Percentiles rank a stretch among this genome's conserved stretches.
phyloP scores from a whole-genome alignment of 37 sponge, comb jelly and placozoan genomes.

The Amphimedon queenslandica region DNA sequence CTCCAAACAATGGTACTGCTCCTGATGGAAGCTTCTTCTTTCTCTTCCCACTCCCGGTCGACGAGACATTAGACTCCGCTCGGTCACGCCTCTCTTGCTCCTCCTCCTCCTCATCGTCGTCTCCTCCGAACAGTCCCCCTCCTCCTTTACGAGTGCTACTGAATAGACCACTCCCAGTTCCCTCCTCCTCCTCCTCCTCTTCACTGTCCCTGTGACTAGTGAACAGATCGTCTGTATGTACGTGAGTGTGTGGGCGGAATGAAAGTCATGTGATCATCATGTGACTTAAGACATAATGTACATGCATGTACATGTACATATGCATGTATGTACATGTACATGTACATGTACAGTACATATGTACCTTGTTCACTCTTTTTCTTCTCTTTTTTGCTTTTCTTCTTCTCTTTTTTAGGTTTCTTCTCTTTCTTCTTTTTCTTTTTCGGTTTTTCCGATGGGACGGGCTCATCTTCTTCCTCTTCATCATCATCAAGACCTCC shows the following conservation, averaged over 20 bases:
- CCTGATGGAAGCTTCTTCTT: conserved; percentile 69
- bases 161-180: conserved; percentile 10
- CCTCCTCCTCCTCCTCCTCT: conserved; percentile 17
- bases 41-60: background rate
- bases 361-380: conserved; percentile 5
- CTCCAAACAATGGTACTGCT: conserved; percentile 72
- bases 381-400: conserved; percentile 30
- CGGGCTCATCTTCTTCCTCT: background rate
- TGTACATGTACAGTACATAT: background rate
- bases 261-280: no score
- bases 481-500: background rate
- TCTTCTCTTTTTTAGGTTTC: conserved; percentile 10
- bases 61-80: background rate
- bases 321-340: background rate
- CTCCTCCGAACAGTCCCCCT: conserved; percentile 46
- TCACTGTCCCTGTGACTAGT: background rate
- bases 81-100: conserved; percentile 18
- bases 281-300: background rate
- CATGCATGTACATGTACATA: background rate
- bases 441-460: background rate
- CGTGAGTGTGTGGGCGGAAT: no score
- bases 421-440: conserved; percentile 6
- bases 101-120: conserved; percentile 5
- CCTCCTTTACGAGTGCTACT: conserved; percentile 6
- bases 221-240: conserved; percentile 21